Evolutionary conservation across 2,113 vertebrate genomes (phyloP).

Genomic region (Athene cunicularia): DNA sequence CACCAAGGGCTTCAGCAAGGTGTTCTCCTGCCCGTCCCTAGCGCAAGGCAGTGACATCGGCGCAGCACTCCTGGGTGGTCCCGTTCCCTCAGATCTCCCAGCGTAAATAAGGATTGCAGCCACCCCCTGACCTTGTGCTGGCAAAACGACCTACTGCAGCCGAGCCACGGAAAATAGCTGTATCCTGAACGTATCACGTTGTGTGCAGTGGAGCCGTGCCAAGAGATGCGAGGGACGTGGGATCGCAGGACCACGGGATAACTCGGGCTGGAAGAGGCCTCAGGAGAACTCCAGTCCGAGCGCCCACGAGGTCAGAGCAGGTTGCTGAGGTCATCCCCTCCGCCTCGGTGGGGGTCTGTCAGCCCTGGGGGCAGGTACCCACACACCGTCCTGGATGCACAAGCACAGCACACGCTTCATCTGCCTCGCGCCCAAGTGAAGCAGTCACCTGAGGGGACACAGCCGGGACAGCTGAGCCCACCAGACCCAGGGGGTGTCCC

Average conservation of each 20-base stretch:
- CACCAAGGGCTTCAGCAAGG: neutral
- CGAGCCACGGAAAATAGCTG: neutral
- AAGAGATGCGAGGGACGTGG: neutral
- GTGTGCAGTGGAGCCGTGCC: neutral
- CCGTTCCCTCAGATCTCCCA: neutral
- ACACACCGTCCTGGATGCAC: neutral
- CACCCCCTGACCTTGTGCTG: neutral
- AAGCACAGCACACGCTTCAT: neutral
- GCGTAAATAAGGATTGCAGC: neutral
- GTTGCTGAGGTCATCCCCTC: neutral
- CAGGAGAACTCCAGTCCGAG: neutral
- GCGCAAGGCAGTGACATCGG: neutral
- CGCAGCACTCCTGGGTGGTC: neutral
- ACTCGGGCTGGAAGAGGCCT: neutral
- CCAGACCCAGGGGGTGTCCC: neutral
- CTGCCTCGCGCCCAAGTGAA: neutral
- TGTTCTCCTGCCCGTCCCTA: neutral
- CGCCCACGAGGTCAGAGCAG: neutral
- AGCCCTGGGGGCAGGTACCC: neutral
- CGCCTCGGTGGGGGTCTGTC: neutral
- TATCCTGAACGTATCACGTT: neutral
- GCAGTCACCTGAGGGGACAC: too few relatives aligned
- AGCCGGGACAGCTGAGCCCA: neutral
- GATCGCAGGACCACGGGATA: neutral
- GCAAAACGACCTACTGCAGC: neutral